Base-by-base conservation (phyloP, 1,140 invertebrate genomes). In the Druon quercuslanigerum region DNA sequence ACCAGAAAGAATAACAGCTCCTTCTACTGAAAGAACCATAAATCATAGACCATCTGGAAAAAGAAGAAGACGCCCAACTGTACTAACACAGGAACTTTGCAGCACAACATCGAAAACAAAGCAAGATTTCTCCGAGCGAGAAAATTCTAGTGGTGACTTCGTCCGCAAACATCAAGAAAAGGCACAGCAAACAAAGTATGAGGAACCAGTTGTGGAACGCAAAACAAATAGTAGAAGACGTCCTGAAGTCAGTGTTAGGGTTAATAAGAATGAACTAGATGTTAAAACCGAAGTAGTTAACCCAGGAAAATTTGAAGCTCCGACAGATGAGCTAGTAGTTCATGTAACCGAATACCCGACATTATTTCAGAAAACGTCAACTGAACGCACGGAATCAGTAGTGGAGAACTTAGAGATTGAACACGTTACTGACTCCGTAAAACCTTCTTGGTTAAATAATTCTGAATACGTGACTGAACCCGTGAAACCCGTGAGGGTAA, bases 21-120 rank as follows among this genome's bases (percentile, higher is more conserved):
- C 71, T 3, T 19, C 46, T 3, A 81, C 79, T 13, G 79, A 76
- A 51, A 77, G 70, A 72, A 50, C 11, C 7, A 56, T 12, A 56
- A 56, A 4, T 56, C 1, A 56, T 56, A 16, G 54, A 12, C 20
- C 20, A 11, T 17, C 17, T 19, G 54, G 54, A 56, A 19, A 56
- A 56, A 8, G 13, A 19, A 17, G 54, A 20, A 56, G 54, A 56
- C 17, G 54, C 9, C 54, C 54, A 17, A 56, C 16, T 9, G 40
- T 46, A 46, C 7, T 9, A 5, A 1, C 40, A 9, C 40, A 46
- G 5, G 40, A 46, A 46, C 40, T 9, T 46, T 9, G 8, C 8
- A 9, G 11, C 40, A 46, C 8, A 46, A 0, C 40, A 46, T 46
- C 40, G 9, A 46, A 46, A 46, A 8, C 40, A 11, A 46, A 46